Base-by-base conservation (phyloP, 1,140 invertebrate genomes). In the Drosophila insularis region DNA sequence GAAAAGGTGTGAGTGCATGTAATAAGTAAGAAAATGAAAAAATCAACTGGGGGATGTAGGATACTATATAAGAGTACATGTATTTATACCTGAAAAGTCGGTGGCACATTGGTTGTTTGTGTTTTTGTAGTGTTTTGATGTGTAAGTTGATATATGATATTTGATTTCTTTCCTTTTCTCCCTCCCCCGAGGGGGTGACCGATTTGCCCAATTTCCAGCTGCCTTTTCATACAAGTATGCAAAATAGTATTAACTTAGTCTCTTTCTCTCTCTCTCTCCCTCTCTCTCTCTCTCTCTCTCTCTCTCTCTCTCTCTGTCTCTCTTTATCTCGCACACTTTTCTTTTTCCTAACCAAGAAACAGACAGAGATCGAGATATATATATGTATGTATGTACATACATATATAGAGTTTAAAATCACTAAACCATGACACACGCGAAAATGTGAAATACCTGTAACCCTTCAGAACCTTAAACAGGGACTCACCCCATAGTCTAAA, bases 61-160 rank as follows among this genome's bases (percentile, higher is more conserved):
- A 50, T 11, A 50, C 7, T 21, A 50, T 17, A 50, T 21, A 5
- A 2, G 8, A 8, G 2, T 43, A 14, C 17, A 46, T 46, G 43
- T 21, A 50, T 50, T 50, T 50, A 10, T 50, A 50, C 17, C 43
- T 50, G 43, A 6, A 10, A 50, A 50, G 43, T 50, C 43, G 43
- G 43, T 50, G 43, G 43, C 43, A 19, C 43, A 76, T 87, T 87
- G 81, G 81, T 89, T 87, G 79, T 87, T 89, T 80, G 68, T 74
- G 43, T 55, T 65, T 56, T 68, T 60, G 65, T 50, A 21, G 73
- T 87, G 82, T 87, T 87, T 70, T 87, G 82, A 87, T 87, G 78
- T 89, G 84, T 87, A 87, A 87, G 82, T 87, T 87, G 82, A 87
- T 87, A 89, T 87, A 87, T 87, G 82, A 87, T 87, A 89, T 87